These are phyloP conservation scores for Coendou prehensilis DNA, from an alignment of 2,797 vertebrate genomes.

Conservation along the genomic window DNA sequence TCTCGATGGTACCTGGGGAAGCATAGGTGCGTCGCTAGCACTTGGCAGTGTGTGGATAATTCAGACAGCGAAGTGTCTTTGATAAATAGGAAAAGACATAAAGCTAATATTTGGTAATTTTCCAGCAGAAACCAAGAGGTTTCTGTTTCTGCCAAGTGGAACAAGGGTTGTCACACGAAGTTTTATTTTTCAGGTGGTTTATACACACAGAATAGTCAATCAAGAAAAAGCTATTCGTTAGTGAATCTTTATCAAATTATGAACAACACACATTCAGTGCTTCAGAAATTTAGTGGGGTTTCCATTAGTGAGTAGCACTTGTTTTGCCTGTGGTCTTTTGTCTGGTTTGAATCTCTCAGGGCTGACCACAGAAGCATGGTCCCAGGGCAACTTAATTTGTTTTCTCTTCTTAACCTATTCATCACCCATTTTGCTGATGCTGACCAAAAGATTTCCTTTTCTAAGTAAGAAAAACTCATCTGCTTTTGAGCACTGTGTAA, in stretches of 20 bases:
- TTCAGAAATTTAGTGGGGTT: slow-evolving; percentile 71
- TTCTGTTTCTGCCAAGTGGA: slow-evolving; percentile 76
- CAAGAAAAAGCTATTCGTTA: slow-evolving; percentile 58
- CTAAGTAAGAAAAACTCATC: slow-evolving; percentile 28
- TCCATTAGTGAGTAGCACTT: slow-evolving; percentile 42
- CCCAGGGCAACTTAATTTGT: background rate
- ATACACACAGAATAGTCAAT: slow-evolving; percentile 76
- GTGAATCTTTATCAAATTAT: slow-evolving; percentile 61
- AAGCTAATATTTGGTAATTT: slow-evolving; percentile 74
- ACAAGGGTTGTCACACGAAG: slow-evolving; percentile 57
- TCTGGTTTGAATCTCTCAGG: slow-evolving; percentile 60
- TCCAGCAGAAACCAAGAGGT: slow-evolving; percentile 78
- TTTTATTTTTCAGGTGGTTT: slow-evolving; percentile 72
- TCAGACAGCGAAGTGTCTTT: slow-evolving; percentile 21
- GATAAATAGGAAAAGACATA: slow-evolving; percentile 71
- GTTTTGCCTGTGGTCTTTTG: slow-evolving; percentile 75
- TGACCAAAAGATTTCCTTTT: slow-evolving; percentile 74
- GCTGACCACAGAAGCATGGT: slow-evolving; percentile 69
- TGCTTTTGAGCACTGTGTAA: background rate
- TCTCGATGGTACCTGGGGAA: background rate
- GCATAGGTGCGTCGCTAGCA: background rate
- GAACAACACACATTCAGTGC: background rate
- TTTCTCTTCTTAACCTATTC: slow-evolving; percentile 53
- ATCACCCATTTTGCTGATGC: slow-evolving; percentile 61
- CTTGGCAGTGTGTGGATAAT: background rate